phyloP scores from a whole-genome alignment of 2,797 vertebrate species.

The Caiman crocodilus region DNA sequence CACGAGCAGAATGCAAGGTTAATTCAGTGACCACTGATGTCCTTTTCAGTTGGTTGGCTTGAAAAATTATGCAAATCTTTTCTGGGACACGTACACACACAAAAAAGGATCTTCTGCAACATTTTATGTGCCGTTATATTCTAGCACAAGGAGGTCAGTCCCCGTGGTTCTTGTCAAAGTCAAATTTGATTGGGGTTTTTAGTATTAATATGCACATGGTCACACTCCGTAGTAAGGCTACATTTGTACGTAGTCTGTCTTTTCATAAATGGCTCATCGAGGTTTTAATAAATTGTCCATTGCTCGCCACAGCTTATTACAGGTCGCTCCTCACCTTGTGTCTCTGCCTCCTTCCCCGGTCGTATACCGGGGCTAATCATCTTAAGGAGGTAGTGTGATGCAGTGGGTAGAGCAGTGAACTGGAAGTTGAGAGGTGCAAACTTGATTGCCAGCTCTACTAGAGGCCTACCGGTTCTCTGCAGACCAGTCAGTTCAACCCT shows the following conservation, averaged over 20 bases:
- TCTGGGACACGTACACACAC: not conserved
- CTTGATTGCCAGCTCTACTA: not conserved
- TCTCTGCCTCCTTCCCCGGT: constrained; percentile 3
- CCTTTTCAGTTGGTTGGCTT: not conserved
- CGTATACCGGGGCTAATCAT: constrained; percentile 57
- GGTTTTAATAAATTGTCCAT: not conserved
- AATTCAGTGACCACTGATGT: not conserved
- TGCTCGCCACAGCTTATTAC: not conserved
- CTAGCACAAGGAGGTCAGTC: not conserved
- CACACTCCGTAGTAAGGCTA: not conserved
- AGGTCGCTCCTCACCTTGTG: not conserved
- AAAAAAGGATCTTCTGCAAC: not conserved
- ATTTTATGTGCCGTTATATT: not conserved
- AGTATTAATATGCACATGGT: not conserved
- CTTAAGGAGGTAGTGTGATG: constrained; percentile 38
- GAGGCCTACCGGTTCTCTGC: not conserved
- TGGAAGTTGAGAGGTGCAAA: not conserved
- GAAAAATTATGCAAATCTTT: not conserved
- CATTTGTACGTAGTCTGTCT: not conserved
- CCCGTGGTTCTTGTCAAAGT: not conserved
- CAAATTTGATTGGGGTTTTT: not conserved
- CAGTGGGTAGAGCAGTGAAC: not conserved
- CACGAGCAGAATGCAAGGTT: not conserved
- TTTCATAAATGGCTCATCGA: not conserved
- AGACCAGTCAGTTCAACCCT: not conserved